Percentiles rank a stretch among this genome's conserved stretches.
Evolutionary conservation across 2,113 vertebrate species (phyloP).

Genomic region (Xiphophorus maculatus): DNA sequence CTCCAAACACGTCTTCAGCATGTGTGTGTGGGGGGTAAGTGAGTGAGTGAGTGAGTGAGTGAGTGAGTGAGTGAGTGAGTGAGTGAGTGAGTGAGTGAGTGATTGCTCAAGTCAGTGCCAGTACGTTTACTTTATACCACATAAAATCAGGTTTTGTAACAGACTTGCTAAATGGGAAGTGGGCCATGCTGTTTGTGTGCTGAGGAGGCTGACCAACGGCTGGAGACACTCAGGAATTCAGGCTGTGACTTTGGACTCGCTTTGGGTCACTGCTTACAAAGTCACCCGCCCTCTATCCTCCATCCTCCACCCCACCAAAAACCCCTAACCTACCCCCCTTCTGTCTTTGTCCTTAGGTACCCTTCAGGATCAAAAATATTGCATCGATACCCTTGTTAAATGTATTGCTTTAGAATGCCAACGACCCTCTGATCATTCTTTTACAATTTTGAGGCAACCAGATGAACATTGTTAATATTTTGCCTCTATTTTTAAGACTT

Average conservation of each 20-base stretch:
- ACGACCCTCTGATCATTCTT: not conserved
- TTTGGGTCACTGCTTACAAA: constrained; percentile 77
- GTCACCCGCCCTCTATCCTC: constrained; percentile 44
- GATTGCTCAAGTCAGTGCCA: constrained; percentile 45
- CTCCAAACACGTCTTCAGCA: not conserved
- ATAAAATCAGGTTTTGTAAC: constrained; percentile 44
- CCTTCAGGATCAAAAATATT: constrained; percentile 55
- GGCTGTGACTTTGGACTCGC: constrained; percentile 65
- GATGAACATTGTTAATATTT: not conserved
- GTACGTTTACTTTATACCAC: constrained; percentile 32
- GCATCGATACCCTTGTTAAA: constrained; percentile 33
- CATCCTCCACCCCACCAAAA: not conserved
- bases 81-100: not conserved
- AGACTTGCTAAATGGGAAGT: constrained; percentile 47
- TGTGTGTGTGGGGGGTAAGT: constrained; percentile 20
- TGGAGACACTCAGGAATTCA: constrained; percentile 71
- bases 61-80: not conserved
- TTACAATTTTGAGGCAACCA: not conserved
- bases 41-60: not conserved
- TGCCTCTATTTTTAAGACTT: too few species aligned
- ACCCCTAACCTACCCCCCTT: not conserved
- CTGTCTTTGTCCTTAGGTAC: constrained; percentile 49
- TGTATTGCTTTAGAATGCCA: not conserved
- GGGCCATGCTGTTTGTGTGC: constrained; percentile 61
- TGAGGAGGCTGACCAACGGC: constrained; percentile 42